Evolutionary conservation across 2,113 vertebrate genomes (phyloP), one percentile per base, ranked within the genome.

Genomic region (Rhinichthys klamathensis): DNA sequence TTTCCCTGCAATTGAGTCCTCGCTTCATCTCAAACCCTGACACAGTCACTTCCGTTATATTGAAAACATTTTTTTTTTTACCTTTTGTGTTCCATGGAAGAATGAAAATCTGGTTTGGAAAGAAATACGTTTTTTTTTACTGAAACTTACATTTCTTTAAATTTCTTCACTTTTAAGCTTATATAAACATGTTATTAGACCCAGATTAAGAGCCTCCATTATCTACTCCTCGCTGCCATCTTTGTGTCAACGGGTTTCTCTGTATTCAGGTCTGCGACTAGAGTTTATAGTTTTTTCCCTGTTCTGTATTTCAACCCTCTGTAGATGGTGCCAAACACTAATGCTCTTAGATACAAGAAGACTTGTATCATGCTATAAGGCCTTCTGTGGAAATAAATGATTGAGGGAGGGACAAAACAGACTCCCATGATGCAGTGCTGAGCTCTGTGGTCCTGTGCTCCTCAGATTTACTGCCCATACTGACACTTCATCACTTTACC

Each of bases 381-480:
- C 51, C 74, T 80, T 44, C 25, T 54, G 70, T 51, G 70, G 75
- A 63, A 63, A 65, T 83, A 80, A 86, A 83, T 85, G 56, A 81
- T 27, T 79, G 69, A 85, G 70, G 4, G 46, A 80, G 46, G 75
- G 86, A 74, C 44, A 25, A 32, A 76, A 41, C 85, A 81, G 60
- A 60, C 84, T 88, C 70, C 60, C 41, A n/a, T 75, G 79, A 79
- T 73, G 63, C 75, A 75, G n/a, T 69, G 79, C 54, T 56, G 51
- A 83, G 61, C 78, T 44, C 75, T 69, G 35, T 30, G 51, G 56
- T 75, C 51, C 41, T 84, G 81, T 76, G 15, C 44, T 77, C 21
- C 54, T 56, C 35, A 75, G 61, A 88, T 88, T 86, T 88, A 88
- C 77, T 63, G 82, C 77, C 56, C 23, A 21, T 41, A n/a, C 65